Evolutionary conservation across 2,888 invertebrate genomes (phyloP).

Genomic region (Drosophila peninsularis): DNA sequence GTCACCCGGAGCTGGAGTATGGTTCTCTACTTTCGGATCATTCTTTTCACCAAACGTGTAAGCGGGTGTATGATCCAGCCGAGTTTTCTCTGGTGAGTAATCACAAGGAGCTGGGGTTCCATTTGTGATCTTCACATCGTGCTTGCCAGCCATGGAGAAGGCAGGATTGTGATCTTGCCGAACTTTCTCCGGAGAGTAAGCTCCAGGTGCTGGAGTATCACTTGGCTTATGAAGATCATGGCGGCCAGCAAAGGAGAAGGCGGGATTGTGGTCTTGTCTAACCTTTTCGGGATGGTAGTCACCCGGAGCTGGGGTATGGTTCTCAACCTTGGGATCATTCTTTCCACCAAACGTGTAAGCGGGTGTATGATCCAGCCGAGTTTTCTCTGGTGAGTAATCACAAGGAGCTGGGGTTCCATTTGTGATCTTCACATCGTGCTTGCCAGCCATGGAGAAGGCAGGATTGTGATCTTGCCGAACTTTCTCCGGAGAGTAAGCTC

Average conservation of each 20-base stretch:
- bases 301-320: constrained; percentile 86
- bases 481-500: background rate
- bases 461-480: background rate
- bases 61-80: constrained; percentile 86
- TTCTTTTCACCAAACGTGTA: constrained; percentile 85
- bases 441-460: background rate
- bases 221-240: constrained; percentile 65
- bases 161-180: constrained; percentile 86
- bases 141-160: constrained; percentile 89
- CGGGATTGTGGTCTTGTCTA: constrained; percentile 72
- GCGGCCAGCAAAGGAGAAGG: constrained; percentile 51
- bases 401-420: background rate
- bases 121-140: constrained; percentile 87
- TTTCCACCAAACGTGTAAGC: constrained; percentile 85
- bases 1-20: constrained; percentile 85
- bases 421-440: background rate
- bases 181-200: constrained; percentile 87
- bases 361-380: constrained; percentile 81
- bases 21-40: constrained; percentile 66
- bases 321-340: constrained; percentile 81
- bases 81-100: constrained; percentile 86
- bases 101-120: constrained; percentile 87
- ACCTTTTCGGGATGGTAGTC: constrained; percentile 86
- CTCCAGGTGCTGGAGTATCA: constrained; percentile 86
- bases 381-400: background rate